Evolutionary conservation across 1,140 invertebrate species (phyloP), one percentile per base, ranked within the genome.

Genomic region (Adoxophyes honmai): DNA sequence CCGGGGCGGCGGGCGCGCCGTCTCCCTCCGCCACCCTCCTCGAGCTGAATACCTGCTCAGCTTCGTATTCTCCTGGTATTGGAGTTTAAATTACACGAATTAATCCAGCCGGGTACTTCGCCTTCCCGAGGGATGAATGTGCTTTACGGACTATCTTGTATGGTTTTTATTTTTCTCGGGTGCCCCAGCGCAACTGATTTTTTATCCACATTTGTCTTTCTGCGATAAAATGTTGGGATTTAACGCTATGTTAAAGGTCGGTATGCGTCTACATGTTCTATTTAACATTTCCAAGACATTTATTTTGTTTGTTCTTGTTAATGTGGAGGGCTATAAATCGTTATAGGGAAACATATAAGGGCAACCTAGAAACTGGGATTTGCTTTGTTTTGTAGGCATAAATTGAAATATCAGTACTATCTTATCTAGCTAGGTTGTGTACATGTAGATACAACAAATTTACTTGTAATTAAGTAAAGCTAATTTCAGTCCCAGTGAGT

Each of bases 41-140:
- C 55, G 54, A 55, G 55, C 69, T 71, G 73, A 79, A 78, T 77
- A 83, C 69, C 68, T 73, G 53, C 74, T 76, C 66, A 64, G 67
- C 66, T 78, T 75, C 75, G 62, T 86, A 76, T 75, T 81, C 77
- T 83, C 77, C 80, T 78, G 75, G 78, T 80, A 83, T 77, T 75
- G 70, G 72, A 77, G 76, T 83, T 82, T 78, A 82, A 83, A 84
- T 84, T 86, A 84, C 78, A 79, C 75, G 78, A 83, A 80, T 86
- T 83, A 84, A 82, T 80, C 78, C 72, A 64, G 69, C 61, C 72
- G 71, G 66, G 57, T 72, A 67, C 68, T 74, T 60, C 62, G 66
- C 58, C 54, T 66, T 73, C 70, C 68, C 63, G 59, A 48, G 73
- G 67, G 71, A 75, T 67, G 62, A 58, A 67, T 74, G 59, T 66